phyloP scores from a whole-genome alignment of 2,888 invertebrate genomes.

The Didymodactylos carnosus region DNA sequence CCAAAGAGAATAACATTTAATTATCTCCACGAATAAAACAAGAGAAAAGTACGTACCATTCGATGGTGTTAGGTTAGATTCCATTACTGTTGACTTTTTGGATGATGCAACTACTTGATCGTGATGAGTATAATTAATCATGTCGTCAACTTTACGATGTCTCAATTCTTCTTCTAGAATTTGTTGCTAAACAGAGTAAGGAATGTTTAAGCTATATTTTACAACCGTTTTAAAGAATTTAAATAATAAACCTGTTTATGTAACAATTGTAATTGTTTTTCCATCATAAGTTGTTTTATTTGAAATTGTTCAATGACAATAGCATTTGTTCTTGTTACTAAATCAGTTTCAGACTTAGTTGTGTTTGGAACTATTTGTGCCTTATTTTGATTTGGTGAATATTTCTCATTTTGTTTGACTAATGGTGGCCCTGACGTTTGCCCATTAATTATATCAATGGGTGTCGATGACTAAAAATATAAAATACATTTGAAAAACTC shows the following conservation, averaged over 20 bases:
- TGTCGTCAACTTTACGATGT: not conserved
- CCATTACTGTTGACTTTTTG: not conserved
- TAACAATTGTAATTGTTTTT: not conserved
- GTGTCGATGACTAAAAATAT: not conserved
- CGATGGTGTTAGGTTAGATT: too few species aligned
- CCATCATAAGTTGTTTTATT: not conserved
- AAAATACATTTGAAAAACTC: not conserved
- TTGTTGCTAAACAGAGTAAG: not conserved
- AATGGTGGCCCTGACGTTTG: too few species aligned
- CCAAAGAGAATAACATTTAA: too few species aligned
- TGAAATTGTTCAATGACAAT: not conserved
- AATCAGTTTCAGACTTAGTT: not conserved
- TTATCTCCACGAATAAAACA: too few species aligned
- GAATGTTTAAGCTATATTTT: not conserved
- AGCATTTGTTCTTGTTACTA: not conserved
- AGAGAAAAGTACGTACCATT: too few species aligned
- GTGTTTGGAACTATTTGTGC: too few species aligned
- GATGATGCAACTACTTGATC: not conserved
- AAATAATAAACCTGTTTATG: not conserved
- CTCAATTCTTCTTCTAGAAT: not conserved
- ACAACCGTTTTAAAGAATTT: not conserved
- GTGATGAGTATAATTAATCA: not conserved
- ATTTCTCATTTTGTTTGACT: too few species aligned
- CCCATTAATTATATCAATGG: not conserved
- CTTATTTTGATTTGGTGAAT: too few species aligned